Evolutionary conservation across 2,797 vertebrate genomes (phyloP).

Genomic region (Avahi laniger): DNA sequence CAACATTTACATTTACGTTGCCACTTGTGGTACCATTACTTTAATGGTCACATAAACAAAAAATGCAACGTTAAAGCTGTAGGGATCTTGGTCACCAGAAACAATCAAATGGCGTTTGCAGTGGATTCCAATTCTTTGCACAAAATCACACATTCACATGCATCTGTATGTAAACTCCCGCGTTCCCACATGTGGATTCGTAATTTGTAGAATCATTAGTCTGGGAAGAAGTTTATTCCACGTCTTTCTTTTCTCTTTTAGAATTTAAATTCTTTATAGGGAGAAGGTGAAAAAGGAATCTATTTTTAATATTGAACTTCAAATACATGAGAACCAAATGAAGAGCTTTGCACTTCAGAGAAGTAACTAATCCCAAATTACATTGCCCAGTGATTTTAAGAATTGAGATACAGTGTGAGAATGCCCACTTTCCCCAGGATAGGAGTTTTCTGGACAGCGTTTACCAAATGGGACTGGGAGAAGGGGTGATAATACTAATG

Average conservation of each 20-base stretch:
- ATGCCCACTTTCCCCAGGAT: not conserved
- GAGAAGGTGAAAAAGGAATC: not conserved
- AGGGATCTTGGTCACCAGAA: not conserved
- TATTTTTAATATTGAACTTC: constrained; percentile 18
- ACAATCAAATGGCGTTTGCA: not conserved
- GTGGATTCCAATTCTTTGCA: not conserved
- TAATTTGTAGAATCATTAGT: constrained; percentile 76
- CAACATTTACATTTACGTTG: not conserved
- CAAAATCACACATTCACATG: not conserved
- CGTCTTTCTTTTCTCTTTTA: not conserved
- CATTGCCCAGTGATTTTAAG: not conserved
- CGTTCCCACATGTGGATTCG: constrained; percentile 46
- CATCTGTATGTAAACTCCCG: not conserved
- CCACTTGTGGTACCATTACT: not conserved
- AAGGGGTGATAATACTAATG: not conserved
- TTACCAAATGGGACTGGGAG: not conserved
- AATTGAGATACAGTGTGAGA: not conserved
- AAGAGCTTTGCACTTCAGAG: not conserved
- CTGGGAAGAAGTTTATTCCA: constrained; percentile 61
- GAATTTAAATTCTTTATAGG: constrained; percentile 45
- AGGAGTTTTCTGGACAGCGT: not conserved
- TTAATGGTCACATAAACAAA: not conserved
- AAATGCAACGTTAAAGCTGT: not conserved
- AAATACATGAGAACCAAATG: not conserved
- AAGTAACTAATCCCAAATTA: constrained; percentile 4